A percentile compares a stretch with the other conserved stretches of the same genome.
Evolutionary conservation across 64 coral and sea anemone species (phyloP).

Genomic region (Pocillopora damicornis): DNA sequence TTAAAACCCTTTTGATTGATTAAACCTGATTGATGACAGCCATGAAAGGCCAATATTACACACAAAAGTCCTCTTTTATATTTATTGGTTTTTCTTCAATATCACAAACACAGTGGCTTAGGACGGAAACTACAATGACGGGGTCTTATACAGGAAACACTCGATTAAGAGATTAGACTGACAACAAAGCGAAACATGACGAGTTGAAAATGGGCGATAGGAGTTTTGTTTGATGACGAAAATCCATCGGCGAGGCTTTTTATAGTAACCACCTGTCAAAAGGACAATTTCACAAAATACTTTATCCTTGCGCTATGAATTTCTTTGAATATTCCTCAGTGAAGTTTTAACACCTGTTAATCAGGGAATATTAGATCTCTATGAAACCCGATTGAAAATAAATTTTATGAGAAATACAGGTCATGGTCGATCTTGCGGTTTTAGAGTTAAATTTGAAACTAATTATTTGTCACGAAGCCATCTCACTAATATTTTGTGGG

Average conservation of each 20-base stretch:
- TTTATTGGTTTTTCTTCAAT: background rate
- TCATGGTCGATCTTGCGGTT: background rate
- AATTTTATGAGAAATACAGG: background rate
- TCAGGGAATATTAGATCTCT: too few species aligned
- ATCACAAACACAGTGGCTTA: background rate
- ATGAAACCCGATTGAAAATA: background rate
- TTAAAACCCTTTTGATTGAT: slow-evolving; percentile 1
- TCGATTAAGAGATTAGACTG: too few species aligned
- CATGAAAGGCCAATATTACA: background rate
- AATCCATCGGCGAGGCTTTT: slow-evolving; percentile 13
- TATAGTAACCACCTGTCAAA: slow-evolving; percentile 7
- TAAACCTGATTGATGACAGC: slow-evolving; percentile 2
- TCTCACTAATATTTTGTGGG: background rate
- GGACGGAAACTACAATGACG: background rate
- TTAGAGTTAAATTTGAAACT: background rate
- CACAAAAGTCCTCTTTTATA: background rate
- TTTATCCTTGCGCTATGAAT: too few species aligned
- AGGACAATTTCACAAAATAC: slow-evolving; percentile 1
- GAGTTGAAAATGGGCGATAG: background rate
- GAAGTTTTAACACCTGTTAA: too few species aligned
- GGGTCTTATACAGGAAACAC: background rate
- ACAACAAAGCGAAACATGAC: too few species aligned
- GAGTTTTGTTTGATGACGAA: background rate
- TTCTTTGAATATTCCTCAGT: too few species aligned
- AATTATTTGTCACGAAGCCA: background rate